Evolutionary conservation across 2,113 vertebrate species (phyloP).

Genomic region (Bucco capensis): DNA sequence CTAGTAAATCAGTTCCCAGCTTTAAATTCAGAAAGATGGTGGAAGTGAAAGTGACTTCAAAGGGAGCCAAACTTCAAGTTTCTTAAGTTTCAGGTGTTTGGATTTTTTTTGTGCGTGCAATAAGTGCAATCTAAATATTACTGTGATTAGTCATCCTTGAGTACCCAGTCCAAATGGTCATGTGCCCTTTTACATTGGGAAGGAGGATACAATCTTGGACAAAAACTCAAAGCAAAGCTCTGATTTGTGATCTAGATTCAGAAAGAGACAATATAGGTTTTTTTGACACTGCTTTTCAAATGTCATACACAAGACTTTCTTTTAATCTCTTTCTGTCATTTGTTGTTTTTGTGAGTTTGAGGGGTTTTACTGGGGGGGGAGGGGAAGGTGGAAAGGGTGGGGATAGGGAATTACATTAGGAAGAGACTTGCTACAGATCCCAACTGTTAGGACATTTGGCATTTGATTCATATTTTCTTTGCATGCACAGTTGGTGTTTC

Average conservation of each 20-base stretch:
- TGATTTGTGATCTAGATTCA: not conserved
- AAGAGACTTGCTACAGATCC: not conserved
- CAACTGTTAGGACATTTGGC: not conserved
- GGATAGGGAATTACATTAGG: rapidly evolving
- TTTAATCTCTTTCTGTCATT: not conserved
- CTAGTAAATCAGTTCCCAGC: not conserved
- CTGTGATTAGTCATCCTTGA: not conserved
- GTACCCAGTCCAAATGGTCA: not conserved
- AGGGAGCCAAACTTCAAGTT: not conserved
- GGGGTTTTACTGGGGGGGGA: rapidly evolving
- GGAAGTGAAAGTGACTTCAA: not conserved
- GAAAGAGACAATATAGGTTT: not conserved
- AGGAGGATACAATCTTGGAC: not conserved
- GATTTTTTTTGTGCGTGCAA: not conserved
- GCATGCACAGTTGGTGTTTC: not conserved
- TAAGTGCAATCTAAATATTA: not conserved
- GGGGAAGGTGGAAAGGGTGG: rapidly evolving
- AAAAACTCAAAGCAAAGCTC: not conserved
- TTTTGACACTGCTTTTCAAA: not conserved
- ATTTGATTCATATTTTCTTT: not conserved
- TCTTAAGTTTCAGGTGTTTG: not conserved
- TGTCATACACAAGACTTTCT: not conserved
- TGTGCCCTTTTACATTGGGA: not conserved
- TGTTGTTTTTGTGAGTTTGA: not conserved
- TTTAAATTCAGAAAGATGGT: not conserved